These are phyloP conservation scores for Anas platyrhynchos DNA, from an alignment of 2,113 vertebrate species.

Conservation along the genomic window DNA sequence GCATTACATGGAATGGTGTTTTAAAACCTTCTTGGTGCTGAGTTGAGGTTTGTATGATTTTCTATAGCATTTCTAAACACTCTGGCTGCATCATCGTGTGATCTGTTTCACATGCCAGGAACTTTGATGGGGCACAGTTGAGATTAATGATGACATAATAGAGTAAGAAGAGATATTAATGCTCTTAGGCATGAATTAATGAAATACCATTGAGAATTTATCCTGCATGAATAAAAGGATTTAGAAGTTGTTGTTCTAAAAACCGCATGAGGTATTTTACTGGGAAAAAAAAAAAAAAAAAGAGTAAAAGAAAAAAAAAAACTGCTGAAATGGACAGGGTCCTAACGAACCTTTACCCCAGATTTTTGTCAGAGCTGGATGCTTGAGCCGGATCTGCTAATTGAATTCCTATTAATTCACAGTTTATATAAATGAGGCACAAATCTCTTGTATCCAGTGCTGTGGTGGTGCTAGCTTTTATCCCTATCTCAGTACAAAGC, in stretches of 20 bases:
- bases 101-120: conserved; percentile 22
- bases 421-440: not conserved
- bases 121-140: conserved; percentile 5
- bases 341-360: not conserved
- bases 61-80: not conserved
- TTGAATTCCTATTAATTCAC: not conserved
- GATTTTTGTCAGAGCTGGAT: not conserved
- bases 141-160: conserved; percentile 62
- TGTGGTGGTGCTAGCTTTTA: not conserved
- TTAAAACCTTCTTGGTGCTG: not conserved
- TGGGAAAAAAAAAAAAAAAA: not conserved
- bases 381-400: not conserved
- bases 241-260: conserved; percentile 53
- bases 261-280: not conserved
- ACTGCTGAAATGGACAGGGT: not conserved
- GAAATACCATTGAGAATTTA: conserved; percentile 56
- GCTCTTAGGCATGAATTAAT: conserved; percentile 59
- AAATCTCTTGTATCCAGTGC: not conserved
- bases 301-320: not conserved
- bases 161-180: conserved; percentile 55
- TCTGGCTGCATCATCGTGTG: not conserved
- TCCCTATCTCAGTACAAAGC: not conserved
- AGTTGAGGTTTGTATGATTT: not conserved
- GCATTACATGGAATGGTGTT: not conserved
- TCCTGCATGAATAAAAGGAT: conserved; percentile 51